Evolutionary conservation across 2,797 vertebrate species (phyloP).

Genomic region (Coilia nasus): DNA sequence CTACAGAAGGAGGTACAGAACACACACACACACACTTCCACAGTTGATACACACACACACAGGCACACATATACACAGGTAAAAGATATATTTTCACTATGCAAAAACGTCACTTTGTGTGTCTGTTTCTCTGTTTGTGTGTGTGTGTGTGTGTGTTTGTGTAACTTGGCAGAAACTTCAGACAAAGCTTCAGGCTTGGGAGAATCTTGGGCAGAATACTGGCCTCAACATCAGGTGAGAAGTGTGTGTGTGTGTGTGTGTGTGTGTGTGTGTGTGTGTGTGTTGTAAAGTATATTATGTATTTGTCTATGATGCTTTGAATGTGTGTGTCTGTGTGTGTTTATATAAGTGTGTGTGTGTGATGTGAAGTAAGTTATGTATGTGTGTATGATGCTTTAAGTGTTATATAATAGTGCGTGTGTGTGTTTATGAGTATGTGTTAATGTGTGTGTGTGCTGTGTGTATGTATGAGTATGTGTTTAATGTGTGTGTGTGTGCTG

Average conservation of each 20-base stretch:
- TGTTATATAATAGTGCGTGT: too few species aligned
- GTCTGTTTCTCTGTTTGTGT: background rate
- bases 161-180: slow-evolving; percentile 74
- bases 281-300: too few species aligned
- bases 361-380: too few species aligned
- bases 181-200: slow-evolving; percentile 86
- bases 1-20: slow-evolving; percentile 89
- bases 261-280: slow-evolving; percentile 27
- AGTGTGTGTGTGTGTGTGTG: background rate
- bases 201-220: slow-evolving; percentile 83
- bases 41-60: too few species aligned
- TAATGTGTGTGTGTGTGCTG: too few species aligned
- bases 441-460: too few species aligned
- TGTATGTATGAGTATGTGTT: too few species aligned
- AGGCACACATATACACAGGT: too few species aligned
- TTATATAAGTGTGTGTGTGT: slow-evolving; percentile 37
- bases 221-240: slow-evolving; percentile 91
- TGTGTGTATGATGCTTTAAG: too few species aligned
- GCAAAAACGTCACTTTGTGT: background rate
- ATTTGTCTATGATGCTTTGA: background rate
- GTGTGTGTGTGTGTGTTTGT: background rate
- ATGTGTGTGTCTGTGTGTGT: background rate
- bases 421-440: too few species aligned
- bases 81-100: background rate
- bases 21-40: too few species aligned